Base-by-base conservation (phyloP, 53 echinoderm and acorn worm genomes). In the Henricia sp. region DNA sequence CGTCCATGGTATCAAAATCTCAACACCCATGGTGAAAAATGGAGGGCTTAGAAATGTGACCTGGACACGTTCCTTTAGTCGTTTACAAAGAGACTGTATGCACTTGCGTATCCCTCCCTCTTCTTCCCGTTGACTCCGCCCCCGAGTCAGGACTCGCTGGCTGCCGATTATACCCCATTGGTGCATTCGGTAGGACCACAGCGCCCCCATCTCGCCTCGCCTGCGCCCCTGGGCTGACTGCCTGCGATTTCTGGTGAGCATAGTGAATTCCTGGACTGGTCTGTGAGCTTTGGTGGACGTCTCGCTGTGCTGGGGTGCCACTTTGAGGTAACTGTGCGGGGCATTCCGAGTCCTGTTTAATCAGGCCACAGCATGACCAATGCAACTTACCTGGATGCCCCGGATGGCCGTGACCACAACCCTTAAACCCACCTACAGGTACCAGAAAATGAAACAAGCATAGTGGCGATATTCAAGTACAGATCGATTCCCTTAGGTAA, bases 321-420 rank as follows among this genome's bases (percentile, higher is more conserved):
- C n/a, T 43, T 33, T 42, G 80, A 80, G 80, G 80, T 33, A 32
- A 50, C 80, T 80, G 63, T 48, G 29, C 46, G 23, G 50, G 48
- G 40, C 80, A 80, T 20, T 89, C 91, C 0, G 84, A 87, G 33
- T 91, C 93, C 43, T 89, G 66, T 4, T 80, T 82, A 0, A 60
- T 60, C 20, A 69, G 76, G 43, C 88, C 97, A 52, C 97, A 96
- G 67, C 97, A 96, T 37, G 97, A 96, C 97, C 97, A 96, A 60
- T 96, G 97, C 85, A 88, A 88, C 36, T 88, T 71, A n/a, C 97
- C 97, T 34, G 97, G 97, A 62, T 96, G 97, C 11, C 92, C 91
- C 17, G 58, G 85, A 65, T 96, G 97, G 6, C 94, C 94, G 59
- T 96, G 97, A 21, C 97, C 97, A 62, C 97, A 96, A 0, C 97